phyloP scores from a whole-genome alignment of 2,797 vertebrate species.

The Falco biarmicus region DNA sequence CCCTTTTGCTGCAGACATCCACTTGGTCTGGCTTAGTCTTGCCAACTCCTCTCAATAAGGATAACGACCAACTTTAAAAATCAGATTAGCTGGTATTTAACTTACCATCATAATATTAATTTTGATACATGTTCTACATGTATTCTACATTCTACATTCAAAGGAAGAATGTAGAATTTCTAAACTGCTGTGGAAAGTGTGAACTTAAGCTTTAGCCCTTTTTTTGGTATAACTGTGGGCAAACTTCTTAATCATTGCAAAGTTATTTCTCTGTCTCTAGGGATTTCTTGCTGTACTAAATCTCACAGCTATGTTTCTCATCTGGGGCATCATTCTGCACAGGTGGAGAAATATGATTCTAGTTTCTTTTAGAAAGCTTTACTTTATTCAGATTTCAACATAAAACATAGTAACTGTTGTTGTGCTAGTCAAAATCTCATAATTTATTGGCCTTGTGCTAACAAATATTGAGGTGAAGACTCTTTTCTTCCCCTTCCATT shows the following conservation, averaged over 20 bases:
- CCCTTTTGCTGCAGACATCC: not conserved
- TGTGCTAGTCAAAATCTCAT: conserved; percentile 24
- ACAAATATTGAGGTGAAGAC: not conserved
- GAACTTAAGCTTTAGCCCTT: not conserved
- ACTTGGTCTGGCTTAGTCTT: not conserved
- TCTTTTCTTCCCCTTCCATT: not conserved
- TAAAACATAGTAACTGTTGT: conserved; percentile 57
- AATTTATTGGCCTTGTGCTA: conserved; percentile 34
- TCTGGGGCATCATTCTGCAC: conserved; percentile 9
- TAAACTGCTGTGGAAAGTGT: not conserved
- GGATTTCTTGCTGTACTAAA: conserved; percentile 44
- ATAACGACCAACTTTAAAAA: not conserved
- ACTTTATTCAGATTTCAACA: conserved; percentile 43
- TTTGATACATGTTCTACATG: not conserved
- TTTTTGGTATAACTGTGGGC: not conserved
- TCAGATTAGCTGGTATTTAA: not conserved
- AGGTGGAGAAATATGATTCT: conserved; percentile 43
- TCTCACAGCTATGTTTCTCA: conserved; percentile 47
- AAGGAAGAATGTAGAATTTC: not conserved
- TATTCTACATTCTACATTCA: not conserved
- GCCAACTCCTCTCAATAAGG: not conserved
- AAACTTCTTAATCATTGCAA: conserved; percentile 31
- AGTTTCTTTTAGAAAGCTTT: conserved; percentile 42
- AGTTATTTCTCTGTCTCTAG: conserved; percentile 18
- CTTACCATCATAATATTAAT: not conserved